Evolutionary conservation across 1,140 invertebrate genomes (phyloP).

Genomic region (Himalopsyche phryganea): DNA sequence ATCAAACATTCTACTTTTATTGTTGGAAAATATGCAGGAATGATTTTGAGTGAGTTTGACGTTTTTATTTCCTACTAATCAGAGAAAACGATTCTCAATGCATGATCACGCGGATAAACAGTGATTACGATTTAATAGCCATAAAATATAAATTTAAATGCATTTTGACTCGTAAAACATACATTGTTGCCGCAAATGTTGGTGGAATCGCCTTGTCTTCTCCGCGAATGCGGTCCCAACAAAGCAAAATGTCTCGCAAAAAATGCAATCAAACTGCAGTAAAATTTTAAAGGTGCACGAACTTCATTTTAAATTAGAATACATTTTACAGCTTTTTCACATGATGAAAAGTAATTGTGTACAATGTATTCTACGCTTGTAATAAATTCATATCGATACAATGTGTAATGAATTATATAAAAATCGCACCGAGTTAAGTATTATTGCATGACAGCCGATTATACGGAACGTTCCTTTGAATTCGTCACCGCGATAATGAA

Average conservation of each 20-base stretch:
- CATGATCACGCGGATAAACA: slow-evolving; percentile 6
- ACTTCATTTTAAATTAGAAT: slow-evolving; percentile 9
- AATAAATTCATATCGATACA: too few relatives aligned
- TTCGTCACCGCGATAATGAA: too few relatives aligned
- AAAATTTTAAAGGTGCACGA: slow-evolving; percentile 5
- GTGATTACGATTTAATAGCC: slow-evolving; percentile 22
- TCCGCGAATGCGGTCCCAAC: slow-evolving; percentile 9
- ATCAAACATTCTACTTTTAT: too few relatives aligned
- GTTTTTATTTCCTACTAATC: not conserved
- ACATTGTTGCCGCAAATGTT: slow-evolving; percentile 10
- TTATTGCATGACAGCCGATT: too few relatives aligned
- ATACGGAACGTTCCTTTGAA: too few relatives aligned
- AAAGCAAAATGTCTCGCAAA: slow-evolving; percentile 14
- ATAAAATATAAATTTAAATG: slow-evolving; percentile 25
- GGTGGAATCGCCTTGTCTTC: not conserved
- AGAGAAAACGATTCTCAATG: not conserved
- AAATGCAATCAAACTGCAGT: slow-evolving; percentile 13
- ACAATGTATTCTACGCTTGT: too few relatives aligned
- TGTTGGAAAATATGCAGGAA: too few relatives aligned
- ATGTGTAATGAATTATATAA: too few relatives aligned
- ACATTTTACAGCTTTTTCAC: not conserved
- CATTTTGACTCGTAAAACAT: slow-evolving; percentile 21
- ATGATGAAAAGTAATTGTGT: too few relatives aligned
- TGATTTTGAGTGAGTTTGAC: too few relatives aligned
- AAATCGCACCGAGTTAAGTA: too few relatives aligned